phyloP scores from a whole-genome alignment of 2,113 vertebrate species.

The Panthera tigris region DNA sequence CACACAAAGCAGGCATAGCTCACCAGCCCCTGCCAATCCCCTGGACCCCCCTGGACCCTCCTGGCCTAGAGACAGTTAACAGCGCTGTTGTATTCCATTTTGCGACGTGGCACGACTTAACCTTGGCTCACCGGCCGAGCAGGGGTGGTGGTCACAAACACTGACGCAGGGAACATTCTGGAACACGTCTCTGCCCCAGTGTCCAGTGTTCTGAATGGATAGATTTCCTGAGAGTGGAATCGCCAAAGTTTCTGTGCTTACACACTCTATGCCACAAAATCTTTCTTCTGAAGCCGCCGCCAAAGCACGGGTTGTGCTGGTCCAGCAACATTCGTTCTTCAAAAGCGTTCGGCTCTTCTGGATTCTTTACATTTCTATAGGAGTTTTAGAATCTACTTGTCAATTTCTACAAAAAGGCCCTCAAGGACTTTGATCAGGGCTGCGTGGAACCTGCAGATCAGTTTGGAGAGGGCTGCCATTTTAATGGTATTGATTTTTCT shows the following conservation, averaged over 20 bases:
- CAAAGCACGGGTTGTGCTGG: fast-evolving
- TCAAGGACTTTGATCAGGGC: not conserved
- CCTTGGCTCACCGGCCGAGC: fast-evolving
- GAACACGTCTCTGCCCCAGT: not conserved
- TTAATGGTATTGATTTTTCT: not conserved
- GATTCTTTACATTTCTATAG: not conserved
- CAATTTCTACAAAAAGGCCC: not conserved
- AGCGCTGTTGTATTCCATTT: too few species aligned
- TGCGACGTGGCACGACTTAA: fast-evolving
- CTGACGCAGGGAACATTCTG: too few species aligned
- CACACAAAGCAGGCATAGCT: too few species aligned
- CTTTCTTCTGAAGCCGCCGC: not conserved
- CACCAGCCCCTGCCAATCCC: not conserved
- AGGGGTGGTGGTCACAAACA: not conserved
- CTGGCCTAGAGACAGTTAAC: not conserved
- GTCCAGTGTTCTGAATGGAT: too few species aligned
- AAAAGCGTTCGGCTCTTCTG: not conserved
- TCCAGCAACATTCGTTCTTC: not conserved
- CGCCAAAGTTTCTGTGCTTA: too few species aligned
- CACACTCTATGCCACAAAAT: too few species aligned
- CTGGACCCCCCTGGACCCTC: not conserved
- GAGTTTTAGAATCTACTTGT: not conserved
- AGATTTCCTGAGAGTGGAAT: not conserved
- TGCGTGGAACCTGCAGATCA: not conserved
- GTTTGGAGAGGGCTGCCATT: not conserved